phyloP scores from a whole-genome alignment of 2,888 invertebrate genomes.

The Dynastes tityus region DNA sequence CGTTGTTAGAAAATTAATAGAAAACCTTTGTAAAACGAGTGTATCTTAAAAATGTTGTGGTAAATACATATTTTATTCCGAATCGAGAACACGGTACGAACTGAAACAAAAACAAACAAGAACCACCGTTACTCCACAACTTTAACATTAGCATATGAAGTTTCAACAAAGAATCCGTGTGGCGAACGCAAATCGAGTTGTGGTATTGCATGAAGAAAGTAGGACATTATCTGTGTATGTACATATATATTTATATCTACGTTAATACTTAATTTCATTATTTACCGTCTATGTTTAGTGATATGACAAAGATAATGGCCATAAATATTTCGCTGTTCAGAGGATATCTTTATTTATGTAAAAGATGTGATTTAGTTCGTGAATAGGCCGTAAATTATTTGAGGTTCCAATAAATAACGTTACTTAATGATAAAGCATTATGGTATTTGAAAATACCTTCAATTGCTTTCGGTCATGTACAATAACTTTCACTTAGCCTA shows the following conservation, averaged over 20 bases:
- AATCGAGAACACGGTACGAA: slow-evolving; percentile 16
- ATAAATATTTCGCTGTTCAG: background rate
- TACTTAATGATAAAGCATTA: background rate
- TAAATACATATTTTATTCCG: background rate
- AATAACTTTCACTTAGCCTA: background rate
- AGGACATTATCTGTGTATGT: slow-evolving; percentile 24
- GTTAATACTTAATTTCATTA: slow-evolving; percentile 8
- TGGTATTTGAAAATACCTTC: background rate
- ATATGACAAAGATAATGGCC: background rate
- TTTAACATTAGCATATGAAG: slow-evolving; percentile 11
- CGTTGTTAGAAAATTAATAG: too few species aligned
- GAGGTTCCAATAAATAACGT: background rate
- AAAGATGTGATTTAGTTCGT: background rate
- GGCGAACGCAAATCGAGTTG: slow-evolving; percentile 35
- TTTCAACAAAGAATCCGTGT: slow-evolving; percentile 36
- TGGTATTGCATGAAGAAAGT: slow-evolving; percentile 37
- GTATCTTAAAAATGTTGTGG: slow-evolving; percentile 7
- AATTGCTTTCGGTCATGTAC: background rate
- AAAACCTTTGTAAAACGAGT: background rate
- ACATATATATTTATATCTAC: slow-evolving; percentile 2
- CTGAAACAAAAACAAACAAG: slow-evolving; percentile 33
- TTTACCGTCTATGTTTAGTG: background rate
- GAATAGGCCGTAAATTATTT: background rate
- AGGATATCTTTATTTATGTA: background rate
- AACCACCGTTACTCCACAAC: slow-evolving; percentile 30